phyloP scores from a whole-genome alignment of 2,113 vertebrate species.

The Paratilapia polleni region DNA sequence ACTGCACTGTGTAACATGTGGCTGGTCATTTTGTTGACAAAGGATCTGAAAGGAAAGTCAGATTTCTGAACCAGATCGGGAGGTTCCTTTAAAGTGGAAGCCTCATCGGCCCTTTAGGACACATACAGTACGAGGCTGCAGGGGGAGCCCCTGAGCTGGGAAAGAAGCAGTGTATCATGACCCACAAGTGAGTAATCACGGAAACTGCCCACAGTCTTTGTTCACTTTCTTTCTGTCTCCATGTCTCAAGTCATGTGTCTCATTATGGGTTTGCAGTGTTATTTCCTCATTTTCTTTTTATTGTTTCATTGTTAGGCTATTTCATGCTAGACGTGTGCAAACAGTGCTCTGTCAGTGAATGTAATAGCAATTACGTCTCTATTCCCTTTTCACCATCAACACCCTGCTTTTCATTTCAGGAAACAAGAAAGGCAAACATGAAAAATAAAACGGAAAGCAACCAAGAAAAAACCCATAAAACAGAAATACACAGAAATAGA shows the following conservation, averaged over 20 bases:
- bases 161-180: neutral
- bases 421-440: conserved; percentile 3
- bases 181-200: neutral
- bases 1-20: neutral
- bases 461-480: conserved; percentile 10
- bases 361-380: neutral
- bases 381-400: conserved; percentile 4
- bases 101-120: neutral
- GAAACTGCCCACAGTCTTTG: neutral
- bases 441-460: neutral
- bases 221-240: neutral
- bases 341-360: neutral
- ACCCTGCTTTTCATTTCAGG: neutral
- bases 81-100: neutral
- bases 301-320: neutral
- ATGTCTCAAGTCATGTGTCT: too few species aligned
- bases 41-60: neutral
- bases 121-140: neutral
- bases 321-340: conserved; percentile 5
- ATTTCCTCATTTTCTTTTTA: too few species aligned
- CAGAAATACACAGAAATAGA: neutral
- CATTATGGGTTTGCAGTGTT: too few species aligned
- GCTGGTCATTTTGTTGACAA: neutral
- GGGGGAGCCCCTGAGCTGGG: neutral
- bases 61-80: neutral